Conservation (phyloP, 2,113 vertebrate genomes). For the Sander vitreus region DNA sequence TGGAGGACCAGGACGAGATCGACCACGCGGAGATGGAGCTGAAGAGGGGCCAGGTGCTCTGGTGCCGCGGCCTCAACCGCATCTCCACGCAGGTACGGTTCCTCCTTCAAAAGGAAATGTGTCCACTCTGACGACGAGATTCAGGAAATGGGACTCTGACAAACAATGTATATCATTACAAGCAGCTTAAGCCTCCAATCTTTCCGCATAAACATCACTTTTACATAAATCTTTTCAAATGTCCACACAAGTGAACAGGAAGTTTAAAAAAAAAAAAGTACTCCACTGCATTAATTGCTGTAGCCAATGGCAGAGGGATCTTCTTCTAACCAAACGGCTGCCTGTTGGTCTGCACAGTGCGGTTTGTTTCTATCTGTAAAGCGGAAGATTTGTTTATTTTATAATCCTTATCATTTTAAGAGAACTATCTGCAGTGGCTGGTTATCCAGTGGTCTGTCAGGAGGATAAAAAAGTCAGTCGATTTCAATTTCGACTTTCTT, state of each 20-base stretch:
- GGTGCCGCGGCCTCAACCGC: constrained; percentile 97
- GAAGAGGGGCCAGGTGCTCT: constrained; percentile 93
- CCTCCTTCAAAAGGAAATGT: background rate
- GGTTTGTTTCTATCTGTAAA: background rate
- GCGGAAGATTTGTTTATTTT: too few species aligned
- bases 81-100: constrained; percentile 95
- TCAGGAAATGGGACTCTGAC: background rate
- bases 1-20: constrained; percentile 91
- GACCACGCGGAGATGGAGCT: constrained; percentile 97
- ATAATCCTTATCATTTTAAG: too few species aligned
- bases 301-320: background rate
- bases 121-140: background rate
- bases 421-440: background rate
- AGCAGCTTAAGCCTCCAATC: too few species aligned
- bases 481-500: too few species aligned
- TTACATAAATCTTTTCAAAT: background rate
- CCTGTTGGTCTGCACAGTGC: background rate
- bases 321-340: background rate
- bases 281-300: background rate
- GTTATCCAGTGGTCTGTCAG: background rate
- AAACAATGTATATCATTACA: background rate
- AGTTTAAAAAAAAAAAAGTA: constrained; percentile 4
- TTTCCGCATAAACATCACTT: background rate
- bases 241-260: constrained; percentile 2
- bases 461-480: too few species aligned